These are phyloP conservation scores for Sialis lutaria DNA, from an alignment of 2,888 invertebrate genomes.

Conservation along the genomic window DNA sequence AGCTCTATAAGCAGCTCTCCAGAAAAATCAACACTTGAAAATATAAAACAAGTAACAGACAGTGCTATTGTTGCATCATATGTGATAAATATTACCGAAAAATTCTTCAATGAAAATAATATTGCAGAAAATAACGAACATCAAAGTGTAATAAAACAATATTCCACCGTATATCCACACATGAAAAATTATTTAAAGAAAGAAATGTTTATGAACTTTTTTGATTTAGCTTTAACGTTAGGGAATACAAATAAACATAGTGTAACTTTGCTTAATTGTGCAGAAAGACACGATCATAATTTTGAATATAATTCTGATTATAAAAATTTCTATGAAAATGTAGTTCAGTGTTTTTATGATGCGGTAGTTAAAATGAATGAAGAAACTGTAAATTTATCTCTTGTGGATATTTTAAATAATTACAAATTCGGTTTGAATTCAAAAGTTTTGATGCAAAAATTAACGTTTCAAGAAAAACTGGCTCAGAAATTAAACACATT, in stretches of 20 bases:
- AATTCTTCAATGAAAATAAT: constrained; percentile 27
- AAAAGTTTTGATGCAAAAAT: constrained; percentile 12
- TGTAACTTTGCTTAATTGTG: constrained; percentile 15
- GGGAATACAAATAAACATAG: constrained; percentile 17
- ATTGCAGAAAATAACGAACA: constrained; percentile 15
- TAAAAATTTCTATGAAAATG: constrained; percentile 16
- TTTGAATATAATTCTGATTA: constrained; percentile 13
- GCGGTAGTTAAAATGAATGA: constrained; percentile 10
- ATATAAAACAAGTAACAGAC: constrained; percentile 34
- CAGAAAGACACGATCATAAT: constrained; percentile 12
- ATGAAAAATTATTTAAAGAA: constrained; percentile 21
- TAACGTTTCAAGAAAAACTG: neutral
- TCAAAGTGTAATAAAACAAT: constrained; percentile 16
- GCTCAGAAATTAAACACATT: constrained; percentile 16
- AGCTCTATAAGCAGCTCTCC: constrained; percentile 8
- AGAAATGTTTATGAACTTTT: constrained; percentile 23
- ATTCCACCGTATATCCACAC: constrained; percentile 17
- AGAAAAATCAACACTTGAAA: constrained; percentile 12
- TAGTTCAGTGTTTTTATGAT: constrained; percentile 15
- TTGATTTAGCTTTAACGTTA: constrained; percentile 19
- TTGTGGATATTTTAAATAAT: constrained; percentile 16
- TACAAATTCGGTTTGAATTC: constrained; percentile 15
- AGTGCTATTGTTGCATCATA: constrained; percentile 39
- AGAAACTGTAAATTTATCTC: constrained; percentile 10
- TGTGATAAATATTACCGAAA: constrained; percentile 40